Conservation (phyloP, 2,113 vertebrate species). For the Nanger granti region DNA sequence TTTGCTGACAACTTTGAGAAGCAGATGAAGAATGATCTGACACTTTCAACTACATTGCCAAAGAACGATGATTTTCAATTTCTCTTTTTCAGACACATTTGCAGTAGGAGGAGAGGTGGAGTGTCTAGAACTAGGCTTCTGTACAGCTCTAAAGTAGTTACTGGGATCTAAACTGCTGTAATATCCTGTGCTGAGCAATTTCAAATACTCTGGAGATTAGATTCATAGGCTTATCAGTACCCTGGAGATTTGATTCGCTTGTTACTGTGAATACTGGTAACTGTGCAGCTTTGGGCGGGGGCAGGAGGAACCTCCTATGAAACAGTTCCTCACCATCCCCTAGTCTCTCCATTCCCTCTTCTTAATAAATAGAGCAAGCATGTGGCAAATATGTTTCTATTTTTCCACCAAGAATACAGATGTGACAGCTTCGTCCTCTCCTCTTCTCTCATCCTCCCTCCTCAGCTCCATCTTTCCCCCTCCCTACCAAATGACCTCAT, state of each 20-base stretch:
- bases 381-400: slow-evolving; percentile 54
- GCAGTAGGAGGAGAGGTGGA: not conserved
- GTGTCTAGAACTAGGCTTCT: not conserved
- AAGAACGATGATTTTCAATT: not conserved
- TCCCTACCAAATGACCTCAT: slow-evolving; percentile 52
- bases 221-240: not conserved
- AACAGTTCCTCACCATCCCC: not conserved
- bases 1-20: not conserved
- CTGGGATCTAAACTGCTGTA: not conserved
- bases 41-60: not conserved
- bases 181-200: not conserved
- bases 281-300: not conserved
- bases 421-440: slow-evolving; percentile 28
- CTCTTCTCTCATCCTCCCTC: slow-evolving; percentile 21
- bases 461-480: not conserved
- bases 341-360: not conserved
- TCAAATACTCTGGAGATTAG: slow-evolving; percentile 7
- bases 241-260: not conserved
- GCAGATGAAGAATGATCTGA: not conserved
- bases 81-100: not conserved
- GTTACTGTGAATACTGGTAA: not conserved
- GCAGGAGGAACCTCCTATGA: not conserved
- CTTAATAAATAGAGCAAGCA: slow-evolving; percentile 28
- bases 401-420: slow-evolving; percentile 60
- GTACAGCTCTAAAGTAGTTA: not conserved